Conservation (phyloP, 2,113 vertebrate species). For the Urocynchramus pylzowi region DNA sequence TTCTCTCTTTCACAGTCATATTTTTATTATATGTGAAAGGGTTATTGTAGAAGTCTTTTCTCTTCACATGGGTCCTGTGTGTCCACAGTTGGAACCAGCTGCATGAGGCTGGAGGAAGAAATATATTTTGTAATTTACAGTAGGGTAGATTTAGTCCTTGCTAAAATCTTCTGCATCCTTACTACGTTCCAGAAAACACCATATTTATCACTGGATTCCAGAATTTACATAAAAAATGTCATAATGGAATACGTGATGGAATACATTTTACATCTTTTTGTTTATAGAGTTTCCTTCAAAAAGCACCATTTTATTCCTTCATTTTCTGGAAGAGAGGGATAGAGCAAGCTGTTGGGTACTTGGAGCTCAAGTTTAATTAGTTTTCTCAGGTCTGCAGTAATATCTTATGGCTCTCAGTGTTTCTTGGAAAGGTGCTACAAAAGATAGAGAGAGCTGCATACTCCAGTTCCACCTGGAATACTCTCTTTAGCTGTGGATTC, state of each 20-base stretch:
- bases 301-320: background rate
- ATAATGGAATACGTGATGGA: background rate
- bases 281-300: background rate
- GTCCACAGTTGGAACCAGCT: background rate
- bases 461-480: conserved; percentile 1
- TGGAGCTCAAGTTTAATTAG: conserved; percentile 14
- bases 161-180: background rate
- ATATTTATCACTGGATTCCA: background rate
- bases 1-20: background rate
- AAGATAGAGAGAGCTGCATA: background rate
- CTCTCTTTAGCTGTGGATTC: background rate
- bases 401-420: background rate
- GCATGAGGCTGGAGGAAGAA: background rate
- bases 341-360: background rate
- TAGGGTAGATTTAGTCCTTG: background rate
- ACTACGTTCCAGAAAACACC: background rate
- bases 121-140: background rate
- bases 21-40: conserved; percentile 7
- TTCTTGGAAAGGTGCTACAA: conserved; percentile 32
- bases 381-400: conserved; percentile 31
- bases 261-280: background rate
- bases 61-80: background rate
- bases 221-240: background rate
- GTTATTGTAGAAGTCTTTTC: background rate
- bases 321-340: background rate